Conservation (phyloP, 2,113 vertebrate genomes). For the Pygoscelis antarcticus region DNA sequence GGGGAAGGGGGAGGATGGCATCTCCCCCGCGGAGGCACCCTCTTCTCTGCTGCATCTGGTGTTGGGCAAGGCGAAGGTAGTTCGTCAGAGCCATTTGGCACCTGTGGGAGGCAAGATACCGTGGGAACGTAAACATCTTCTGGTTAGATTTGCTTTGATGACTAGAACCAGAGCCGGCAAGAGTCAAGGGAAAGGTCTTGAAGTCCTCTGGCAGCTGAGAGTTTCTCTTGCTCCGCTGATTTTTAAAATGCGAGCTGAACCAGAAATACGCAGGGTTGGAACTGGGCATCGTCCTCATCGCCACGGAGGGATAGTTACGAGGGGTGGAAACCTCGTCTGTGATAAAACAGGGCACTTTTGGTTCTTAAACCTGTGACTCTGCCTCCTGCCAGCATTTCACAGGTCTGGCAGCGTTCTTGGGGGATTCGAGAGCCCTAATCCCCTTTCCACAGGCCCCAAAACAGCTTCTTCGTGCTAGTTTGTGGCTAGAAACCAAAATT, state of each 20-base stretch:
- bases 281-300: accelerated
- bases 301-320: accelerated
- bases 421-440: accelerated
- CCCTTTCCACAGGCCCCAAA: too few species aligned
- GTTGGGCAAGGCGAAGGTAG: background rate
- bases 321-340: background rate
- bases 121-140: background rate
- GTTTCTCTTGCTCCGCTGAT: background rate
- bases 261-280: accelerated
- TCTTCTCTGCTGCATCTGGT: background rate
- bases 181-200: background rate
- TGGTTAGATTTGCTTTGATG: background rate
- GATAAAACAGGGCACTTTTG: accelerated
- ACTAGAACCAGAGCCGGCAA: accelerated
- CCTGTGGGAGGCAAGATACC: background rate
- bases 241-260: background rate
- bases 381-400: accelerated
- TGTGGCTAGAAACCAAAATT: background rate
- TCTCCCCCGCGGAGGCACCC: background rate
- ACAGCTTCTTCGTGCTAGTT: accelerated
- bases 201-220: too few species aligned
- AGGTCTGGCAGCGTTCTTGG: accelerated
- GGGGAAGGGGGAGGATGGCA: background rate
- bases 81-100: background rate
- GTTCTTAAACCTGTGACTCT: accelerated